These are phyloP conservation scores for Petrocephalus zakoni DNA, from an alignment of 2,113 vertebrate species.

Conservation along the genomic window DNA sequence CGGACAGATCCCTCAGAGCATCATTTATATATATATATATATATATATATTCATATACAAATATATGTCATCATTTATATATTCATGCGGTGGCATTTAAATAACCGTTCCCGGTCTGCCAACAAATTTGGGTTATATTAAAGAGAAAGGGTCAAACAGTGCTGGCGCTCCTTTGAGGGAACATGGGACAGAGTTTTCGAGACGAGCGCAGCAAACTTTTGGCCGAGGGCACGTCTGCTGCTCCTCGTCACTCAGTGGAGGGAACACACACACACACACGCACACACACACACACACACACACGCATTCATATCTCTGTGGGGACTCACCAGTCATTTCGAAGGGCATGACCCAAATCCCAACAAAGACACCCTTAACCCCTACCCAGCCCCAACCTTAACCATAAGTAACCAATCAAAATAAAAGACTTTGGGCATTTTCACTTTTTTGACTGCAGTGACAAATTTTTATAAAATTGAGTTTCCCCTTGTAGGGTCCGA, in stretches of 20 bases:
- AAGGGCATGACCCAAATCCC: neutral
- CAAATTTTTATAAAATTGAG: too few species aligned
- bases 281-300: neutral
- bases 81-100: neutral
- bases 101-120: neutral
- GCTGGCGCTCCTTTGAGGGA: neutral
- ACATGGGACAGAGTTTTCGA: neutral
- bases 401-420: neutral
- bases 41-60: neutral
- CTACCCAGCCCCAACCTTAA: too few species aligned
- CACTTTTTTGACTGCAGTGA: too few species aligned
- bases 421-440: too few species aligned
- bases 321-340: neutral
- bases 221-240: neutral
- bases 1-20: neutral
- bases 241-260: neutral
- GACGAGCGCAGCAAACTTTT: neutral
- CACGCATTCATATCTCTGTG: too few species aligned
- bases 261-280: neutral
- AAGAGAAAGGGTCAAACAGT: neutral
- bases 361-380: too few species aligned
- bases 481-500: too few species aligned
- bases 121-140: neutral
- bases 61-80: neutral
- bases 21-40: neutral